Base-by-base conservation (phyloP, 2,888 invertebrate genomes). In the Amphimallon solstitiale region DNA sequence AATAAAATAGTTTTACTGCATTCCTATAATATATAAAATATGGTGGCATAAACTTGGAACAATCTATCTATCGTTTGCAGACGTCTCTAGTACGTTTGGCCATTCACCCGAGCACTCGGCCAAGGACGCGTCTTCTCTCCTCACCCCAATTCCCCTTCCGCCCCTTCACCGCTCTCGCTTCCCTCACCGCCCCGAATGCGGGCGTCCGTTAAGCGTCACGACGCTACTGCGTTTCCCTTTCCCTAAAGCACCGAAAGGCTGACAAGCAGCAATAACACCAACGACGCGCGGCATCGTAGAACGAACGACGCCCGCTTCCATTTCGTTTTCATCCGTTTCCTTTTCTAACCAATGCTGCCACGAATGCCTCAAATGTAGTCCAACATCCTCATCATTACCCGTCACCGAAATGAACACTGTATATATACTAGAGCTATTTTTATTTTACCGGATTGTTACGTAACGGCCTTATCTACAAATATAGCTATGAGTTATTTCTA, bases 191-290 rank as follows among this genome's bases (percentile, higher is more conserved):
- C 54, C 14, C 23, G 52, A 35, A 62, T 61, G 48, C 51, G 56
- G 56, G 62, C 65, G 66, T 40, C 70, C 48, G 48, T 49, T 38
- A 7, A 43, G 69, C 68, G 69, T 65, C 65, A 70, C 69, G 72
- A 62, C 65, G 62, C 66, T n/a, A n/a, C n/a, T 34, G 70, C 84
- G 83, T 85, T 84, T 84, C 85, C 85, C 85, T 85, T 84, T 84
- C 80, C 68, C 66, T 64, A 12, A 38, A 19, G 19, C 12, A 10
- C 4, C 6, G 7, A 21, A 37, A 21, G 38, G 19, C 45, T 14
- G 9, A 7, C 45, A 15, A 14, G 14, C 45, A 45, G 14, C 45
- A 45, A 10, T n/a, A n/a, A n/a, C n/a, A n/a, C n/a, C 29, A 29
- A 29, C 29, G 2, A 29, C 29, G 9, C 29, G 9, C 29, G 5